phyloP scores from a whole-genome alignment of 2,888 invertebrate genomes.

The Silvanus unidentatus region DNA sequence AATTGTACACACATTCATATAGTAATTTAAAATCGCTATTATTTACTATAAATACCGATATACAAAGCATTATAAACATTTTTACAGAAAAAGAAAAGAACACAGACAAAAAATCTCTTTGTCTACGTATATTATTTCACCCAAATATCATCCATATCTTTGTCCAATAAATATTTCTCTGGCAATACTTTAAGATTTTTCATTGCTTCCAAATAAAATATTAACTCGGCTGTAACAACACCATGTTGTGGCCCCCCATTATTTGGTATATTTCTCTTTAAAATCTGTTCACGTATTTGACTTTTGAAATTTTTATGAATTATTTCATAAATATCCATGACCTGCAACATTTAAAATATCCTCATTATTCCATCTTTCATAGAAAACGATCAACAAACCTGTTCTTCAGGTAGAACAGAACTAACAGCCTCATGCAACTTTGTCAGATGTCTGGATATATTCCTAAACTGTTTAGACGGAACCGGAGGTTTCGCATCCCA shows the following conservation, averaged over 20 bases:
- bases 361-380: too few species aligned
- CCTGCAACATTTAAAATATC: constrained; percentile 23
- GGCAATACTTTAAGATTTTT: constrained; percentile 74
- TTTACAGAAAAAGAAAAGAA: neutral
- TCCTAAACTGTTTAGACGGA: constrained; percentile 84
- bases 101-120: too few species aligned
- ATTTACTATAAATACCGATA: too few species aligned
- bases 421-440: constrained; percentile 89
- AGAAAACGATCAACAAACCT: constrained; percentile 48
- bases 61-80: neutral
- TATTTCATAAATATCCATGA: constrained; percentile 49
- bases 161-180: constrained; percentile 64
- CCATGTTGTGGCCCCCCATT: constrained; percentile 97
- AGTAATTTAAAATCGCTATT: too few species aligned
- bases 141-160: constrained; percentile 81
- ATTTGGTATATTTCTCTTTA: constrained; percentile 82
- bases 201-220: constrained; percentile 84
- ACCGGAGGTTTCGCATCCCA: constrained; percentile 96
- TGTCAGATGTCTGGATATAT: constrained; percentile 80
- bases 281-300: constrained; percentile 75
- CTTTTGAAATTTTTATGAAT: constrained; percentile 84
- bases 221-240: constrained; percentile 85
- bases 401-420: constrained; percentile 72
- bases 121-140: constrained; percentile 49
- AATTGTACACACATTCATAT: too few species aligned